These are phyloP conservation scores for Laticauda laticaudata DNA, from an alignment of 2,113 vertebrate species.

Conservation along the genomic window DNA sequence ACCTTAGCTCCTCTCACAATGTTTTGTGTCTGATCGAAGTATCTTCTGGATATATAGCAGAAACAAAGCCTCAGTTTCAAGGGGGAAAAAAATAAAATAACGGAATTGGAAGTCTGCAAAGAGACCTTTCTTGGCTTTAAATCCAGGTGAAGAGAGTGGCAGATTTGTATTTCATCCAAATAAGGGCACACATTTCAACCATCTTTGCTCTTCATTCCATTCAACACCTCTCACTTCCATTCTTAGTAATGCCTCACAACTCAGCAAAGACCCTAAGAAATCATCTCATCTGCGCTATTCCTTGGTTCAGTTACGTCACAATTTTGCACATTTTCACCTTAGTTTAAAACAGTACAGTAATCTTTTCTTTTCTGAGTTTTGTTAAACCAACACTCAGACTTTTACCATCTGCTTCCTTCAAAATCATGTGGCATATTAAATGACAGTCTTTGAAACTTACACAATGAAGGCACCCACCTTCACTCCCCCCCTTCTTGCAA, in stretches of 20 bases:
- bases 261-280: neutral
- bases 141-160: neutral
- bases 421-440: neutral
- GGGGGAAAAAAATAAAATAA: neutral
- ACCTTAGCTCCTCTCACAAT: neutral
- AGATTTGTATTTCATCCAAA: neutral
- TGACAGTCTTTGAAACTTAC: neutral
- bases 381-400: neutral
- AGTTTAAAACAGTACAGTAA: neutral
- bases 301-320: neutral
- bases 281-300: neutral
- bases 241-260: neutral
- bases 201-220: neutral
- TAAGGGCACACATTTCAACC: neutral
- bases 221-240: neutral
- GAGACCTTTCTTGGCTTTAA: neutral
- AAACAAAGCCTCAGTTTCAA: neutral
- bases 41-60: neutral
- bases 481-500: neutral
- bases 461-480: neutral
- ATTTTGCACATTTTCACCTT: neutral
- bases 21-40: neutral
- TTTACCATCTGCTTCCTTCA: neutral
- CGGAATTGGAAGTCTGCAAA: neutral
- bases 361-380: neutral